Evolutionary conservation across 2,888 invertebrate species (phyloP), one percentile per base, ranked within the genome.

Genomic region (Herminia tarsipennalis): DNA sequence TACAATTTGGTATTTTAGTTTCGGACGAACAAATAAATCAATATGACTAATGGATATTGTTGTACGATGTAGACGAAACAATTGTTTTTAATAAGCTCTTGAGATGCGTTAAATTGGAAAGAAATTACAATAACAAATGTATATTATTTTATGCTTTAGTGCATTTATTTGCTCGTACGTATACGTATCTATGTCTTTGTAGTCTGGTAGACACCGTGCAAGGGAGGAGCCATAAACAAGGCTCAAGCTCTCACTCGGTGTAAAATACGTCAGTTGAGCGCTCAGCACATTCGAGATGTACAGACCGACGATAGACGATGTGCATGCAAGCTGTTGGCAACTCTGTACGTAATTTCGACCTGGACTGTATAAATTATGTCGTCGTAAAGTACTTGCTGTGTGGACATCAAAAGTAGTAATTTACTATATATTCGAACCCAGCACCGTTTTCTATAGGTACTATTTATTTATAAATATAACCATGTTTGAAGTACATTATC

Each of bases 211-310:
- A 21, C 18, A 10, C 18, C 16, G 10, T 22, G 22, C 17, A 17
- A n/a, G 10, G 22, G 1, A 6, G 16, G 8, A 20, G 30, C 32
- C 14, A 30, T 36, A 32, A 51, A 51, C 39, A 50, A 44, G 16
- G 25, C 28, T 17, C 12, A 29, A 38, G 16, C 39, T 28, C 25
- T 40, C 8, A 34, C 25, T 25, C 16, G 8, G 27, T 21, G 33
- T 27, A 20, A 33, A 27, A 33, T 33, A 41, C 20, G 21, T 6
- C 27, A 5, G 39, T 41, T 27, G n/a, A n/a, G n/a, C n/a, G n/a
- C n/a, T 27, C 34, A 41, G 16, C 20, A 25, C 20, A 12, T 6
- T 8, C 1, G 18, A n/a, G 5, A 5, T 27, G 17, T 22, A 40
- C 12, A 5, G 18, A 9, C 14, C 25, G 27, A 13, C 27, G 9